Conservation (phyloP, 2,888 invertebrate species). For the Erebia palarica region DNA sequence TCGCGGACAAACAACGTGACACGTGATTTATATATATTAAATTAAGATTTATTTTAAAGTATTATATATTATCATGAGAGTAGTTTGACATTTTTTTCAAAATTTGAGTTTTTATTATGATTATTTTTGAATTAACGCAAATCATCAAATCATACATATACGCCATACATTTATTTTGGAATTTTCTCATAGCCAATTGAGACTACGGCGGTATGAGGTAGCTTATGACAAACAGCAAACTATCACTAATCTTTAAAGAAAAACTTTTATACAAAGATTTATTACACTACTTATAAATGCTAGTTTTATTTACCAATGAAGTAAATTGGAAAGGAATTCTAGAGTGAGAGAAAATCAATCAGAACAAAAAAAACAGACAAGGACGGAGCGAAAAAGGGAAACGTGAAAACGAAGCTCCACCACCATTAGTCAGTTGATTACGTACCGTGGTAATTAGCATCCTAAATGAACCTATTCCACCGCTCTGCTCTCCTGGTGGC, state of each 20-base stretch:
- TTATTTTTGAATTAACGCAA: too few relatives aligned
- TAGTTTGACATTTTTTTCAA: neutral
- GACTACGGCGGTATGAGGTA: too few relatives aligned
- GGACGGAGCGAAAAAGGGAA: conserved; percentile 44
- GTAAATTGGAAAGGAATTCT: neutral
- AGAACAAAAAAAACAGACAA: conserved; percentile 13
- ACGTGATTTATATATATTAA: too few relatives aligned
- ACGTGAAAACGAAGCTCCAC: conserved; percentile 50
- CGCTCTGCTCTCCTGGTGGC: conserved; percentile 60
- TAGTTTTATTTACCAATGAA: neutral
- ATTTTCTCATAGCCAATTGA: too few relatives aligned
- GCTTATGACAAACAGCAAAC: too few relatives aligned
- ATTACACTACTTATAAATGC: too few relatives aligned
- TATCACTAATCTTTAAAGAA: too few relatives aligned
- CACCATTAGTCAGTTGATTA: conserved; percentile 71
- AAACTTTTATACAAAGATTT: too few relatives aligned
- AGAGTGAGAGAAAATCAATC: conserved; percentile 12
- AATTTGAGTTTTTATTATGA: too few relatives aligned
- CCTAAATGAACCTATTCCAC: conserved; percentile 71
- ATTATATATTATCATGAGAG: neutral
- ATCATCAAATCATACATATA: too few relatives aligned
- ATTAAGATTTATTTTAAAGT: neutral
- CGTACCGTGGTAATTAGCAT: conserved; percentile 70
- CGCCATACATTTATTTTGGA: too few relatives aligned
- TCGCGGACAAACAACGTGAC: too few relatives aligned